These are phyloP conservation scores for Spea multiplicata DNA, from an alignment of 2,113 vertebrate species.

Conservation along the genomic window DNA sequence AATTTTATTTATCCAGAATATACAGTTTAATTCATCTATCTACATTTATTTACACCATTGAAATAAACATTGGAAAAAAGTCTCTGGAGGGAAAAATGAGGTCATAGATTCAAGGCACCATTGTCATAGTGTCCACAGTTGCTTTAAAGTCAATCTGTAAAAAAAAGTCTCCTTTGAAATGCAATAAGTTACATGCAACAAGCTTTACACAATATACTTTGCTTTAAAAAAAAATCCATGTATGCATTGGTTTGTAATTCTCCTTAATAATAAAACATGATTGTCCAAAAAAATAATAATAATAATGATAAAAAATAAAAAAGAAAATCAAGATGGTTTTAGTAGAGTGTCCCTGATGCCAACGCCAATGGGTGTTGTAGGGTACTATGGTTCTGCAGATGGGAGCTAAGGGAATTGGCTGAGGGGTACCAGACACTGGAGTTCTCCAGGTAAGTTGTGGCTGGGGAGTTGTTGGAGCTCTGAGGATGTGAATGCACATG, in stretches of 20 bases:
- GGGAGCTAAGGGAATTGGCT: slow-evolving; percentile 77
- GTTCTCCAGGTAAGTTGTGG: slow-evolving; percentile 90
- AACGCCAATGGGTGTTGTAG: slow-evolving; percentile 94
- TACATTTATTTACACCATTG: slow-evolving; percentile 82
- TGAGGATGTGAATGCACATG: slow-evolving; percentile 75
- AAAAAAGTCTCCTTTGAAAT: slow-evolving; percentile 84
- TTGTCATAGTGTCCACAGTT: slow-evolving; percentile 80
- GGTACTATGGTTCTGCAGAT: slow-evolving; percentile 86
- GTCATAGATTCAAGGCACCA: slow-evolving; percentile 85
- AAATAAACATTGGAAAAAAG: slow-evolving; percentile 75
- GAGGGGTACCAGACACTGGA: slow-evolving; percentile 87
- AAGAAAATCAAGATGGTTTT: slow-evolving; percentile 53
- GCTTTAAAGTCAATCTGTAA: slow-evolving; percentile 78
- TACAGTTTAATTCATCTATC: slow-evolving; percentile 85
- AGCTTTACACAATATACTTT: slow-evolving; percentile 93
- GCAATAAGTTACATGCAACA: slow-evolving; percentile 99
- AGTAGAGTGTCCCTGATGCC: slow-evolving; percentile 97
- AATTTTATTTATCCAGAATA: slow-evolving; percentile 89
- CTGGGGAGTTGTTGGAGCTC: slow-evolving; percentile 79
- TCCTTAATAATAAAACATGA: slow-evolving; percentile 84
- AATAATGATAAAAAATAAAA: slow-evolving; percentile 1
- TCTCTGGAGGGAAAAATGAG: slow-evolving; percentile 76
- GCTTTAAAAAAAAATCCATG: slow-evolving; percentile 78
- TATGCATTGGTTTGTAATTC: slow-evolving; percentile 86
- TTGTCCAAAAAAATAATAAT: slow-evolving; percentile 70